Evolutionary conservation across 2,797 vertebrate species (phyloP).

Genomic region (Pantherophis vulpinus): DNA sequence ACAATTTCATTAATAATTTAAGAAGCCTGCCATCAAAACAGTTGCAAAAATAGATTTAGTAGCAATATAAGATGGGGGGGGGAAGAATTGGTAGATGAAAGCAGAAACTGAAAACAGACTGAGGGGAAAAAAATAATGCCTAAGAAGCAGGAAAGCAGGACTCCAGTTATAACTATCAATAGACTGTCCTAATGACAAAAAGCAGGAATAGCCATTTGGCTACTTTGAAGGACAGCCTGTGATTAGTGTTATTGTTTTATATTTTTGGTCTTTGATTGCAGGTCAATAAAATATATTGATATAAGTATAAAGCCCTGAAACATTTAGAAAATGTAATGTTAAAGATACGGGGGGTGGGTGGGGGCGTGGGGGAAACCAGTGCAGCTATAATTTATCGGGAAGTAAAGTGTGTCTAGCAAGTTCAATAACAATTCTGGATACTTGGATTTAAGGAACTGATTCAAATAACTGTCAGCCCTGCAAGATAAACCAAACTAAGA

Average conservation of each 20-base stretch:
- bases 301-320: neutral
- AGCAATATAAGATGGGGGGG: neutral
- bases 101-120: neutral
- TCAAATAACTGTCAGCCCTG: neutral
- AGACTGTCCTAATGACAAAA: neutral
- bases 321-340: neutral
- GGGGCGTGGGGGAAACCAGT: neutral
- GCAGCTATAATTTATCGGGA: neutral
- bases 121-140: neutral
- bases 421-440: neutral
- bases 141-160: neutral
- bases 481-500: neutral
- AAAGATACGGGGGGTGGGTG: neutral
- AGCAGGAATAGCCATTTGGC: neutral
- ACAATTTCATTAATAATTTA: neutral
- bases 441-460: neutral
- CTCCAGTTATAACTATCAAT: neutral
- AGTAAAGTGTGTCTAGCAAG: neutral
- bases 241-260: neutral
- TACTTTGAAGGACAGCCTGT: neutral
- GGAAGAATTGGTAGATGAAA: neutral
- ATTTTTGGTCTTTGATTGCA: neutral
- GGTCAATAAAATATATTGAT: neutral
- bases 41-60: neutral
- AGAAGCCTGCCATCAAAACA: neutral